Evolutionary conservation across 1,140 invertebrate species (phyloP).

Genomic region (Drosophila takahashii): DNA sequence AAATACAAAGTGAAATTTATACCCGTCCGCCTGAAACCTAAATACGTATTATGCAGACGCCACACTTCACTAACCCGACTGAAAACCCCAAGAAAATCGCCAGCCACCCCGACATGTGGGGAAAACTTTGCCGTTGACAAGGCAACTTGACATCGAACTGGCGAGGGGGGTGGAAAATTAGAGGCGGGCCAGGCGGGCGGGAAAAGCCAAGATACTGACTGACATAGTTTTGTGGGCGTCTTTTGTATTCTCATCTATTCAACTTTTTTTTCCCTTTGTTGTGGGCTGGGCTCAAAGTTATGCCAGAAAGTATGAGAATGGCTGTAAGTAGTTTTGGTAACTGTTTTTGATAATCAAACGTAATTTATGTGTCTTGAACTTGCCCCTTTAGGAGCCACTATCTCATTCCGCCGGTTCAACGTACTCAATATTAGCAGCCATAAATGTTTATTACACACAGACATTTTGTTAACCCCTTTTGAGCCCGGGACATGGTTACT

Average conservation of each 20-base stretch:
- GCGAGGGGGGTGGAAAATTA: not conserved
- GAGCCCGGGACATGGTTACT: conserved; percentile 24
- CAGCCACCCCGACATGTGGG: conserved; percentile 26
- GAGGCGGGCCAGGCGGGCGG: not conserved
- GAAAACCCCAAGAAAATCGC: conserved; percentile 26
- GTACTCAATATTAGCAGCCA: conserved; percentile 47
- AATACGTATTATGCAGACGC: conserved; percentile 72
- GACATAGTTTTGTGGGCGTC: conserved; percentile 64
- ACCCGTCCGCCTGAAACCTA: conserved; percentile 62
- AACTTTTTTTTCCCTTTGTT: conserved; percentile 32
- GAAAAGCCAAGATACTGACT: conserved; percentile 35
- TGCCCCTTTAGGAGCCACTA: conserved; percentile 25
- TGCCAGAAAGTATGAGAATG: conserved; percentile 37
- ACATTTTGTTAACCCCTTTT: conserved; percentile 45
- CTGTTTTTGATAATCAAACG: conserved; percentile 76
- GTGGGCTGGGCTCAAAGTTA: conserved; percentile 33
- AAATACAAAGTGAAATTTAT: conserved; percentile 79
- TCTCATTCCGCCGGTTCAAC: conserved; percentile 34
- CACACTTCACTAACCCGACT: conserved; percentile 37
- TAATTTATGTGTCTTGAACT: conserved; percentile 69
- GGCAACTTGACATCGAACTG: conserved; percentile 47
- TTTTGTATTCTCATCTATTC: conserved; percentile 63
- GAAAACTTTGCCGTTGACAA: conserved; percentile 70
- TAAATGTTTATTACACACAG: conserved; percentile 50
- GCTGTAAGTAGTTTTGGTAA: conserved; percentile 72